Conservation (phyloP, 2,888 invertebrate genomes). For the Nephrotoma flavescens region DNA sequence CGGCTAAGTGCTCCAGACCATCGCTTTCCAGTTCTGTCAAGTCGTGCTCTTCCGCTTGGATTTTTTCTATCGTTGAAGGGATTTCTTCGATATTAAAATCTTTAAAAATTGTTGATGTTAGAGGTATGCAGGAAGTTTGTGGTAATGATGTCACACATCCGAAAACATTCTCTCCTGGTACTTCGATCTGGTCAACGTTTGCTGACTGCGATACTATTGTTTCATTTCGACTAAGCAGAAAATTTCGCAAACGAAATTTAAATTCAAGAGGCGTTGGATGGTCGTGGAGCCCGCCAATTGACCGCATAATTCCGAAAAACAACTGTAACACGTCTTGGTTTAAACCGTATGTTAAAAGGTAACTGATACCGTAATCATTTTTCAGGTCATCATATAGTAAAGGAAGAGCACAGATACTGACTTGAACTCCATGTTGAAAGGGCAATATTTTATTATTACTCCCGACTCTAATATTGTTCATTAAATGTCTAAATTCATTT, state of each 20-base stretch:
- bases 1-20: conserved; percentile 15
- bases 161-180: background rate
- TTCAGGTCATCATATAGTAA: conserved; percentile 11
- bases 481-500: conserved; percentile 12
- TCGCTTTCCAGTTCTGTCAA: conserved; percentile 12
- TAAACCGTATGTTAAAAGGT: conserved; percentile 15
- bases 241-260: background rate
- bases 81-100: background rate
- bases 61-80: background rate
- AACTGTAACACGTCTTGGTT: conserved; percentile 9
- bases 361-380: conserved; percentile 10
- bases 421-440: conserved; percentile 16
- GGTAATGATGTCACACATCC: background rate
- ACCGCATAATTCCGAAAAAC: background rate
- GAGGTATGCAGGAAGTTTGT: background rate
- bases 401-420: conserved; percentile 11
- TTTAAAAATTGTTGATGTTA: background rate
- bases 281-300: background rate
- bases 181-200: conserved; percentile 6
- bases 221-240: conserved; percentile 12
- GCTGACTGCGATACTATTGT: conserved; percentile 4
- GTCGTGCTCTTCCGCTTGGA: background rate
- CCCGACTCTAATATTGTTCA: conserved; percentile 12
- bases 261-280: background rate
- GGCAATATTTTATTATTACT: conserved; percentile 12